Base-by-base conservation (phyloP, 2,113 vertebrate species). In the Oncorhynchus nerka region DNA sequence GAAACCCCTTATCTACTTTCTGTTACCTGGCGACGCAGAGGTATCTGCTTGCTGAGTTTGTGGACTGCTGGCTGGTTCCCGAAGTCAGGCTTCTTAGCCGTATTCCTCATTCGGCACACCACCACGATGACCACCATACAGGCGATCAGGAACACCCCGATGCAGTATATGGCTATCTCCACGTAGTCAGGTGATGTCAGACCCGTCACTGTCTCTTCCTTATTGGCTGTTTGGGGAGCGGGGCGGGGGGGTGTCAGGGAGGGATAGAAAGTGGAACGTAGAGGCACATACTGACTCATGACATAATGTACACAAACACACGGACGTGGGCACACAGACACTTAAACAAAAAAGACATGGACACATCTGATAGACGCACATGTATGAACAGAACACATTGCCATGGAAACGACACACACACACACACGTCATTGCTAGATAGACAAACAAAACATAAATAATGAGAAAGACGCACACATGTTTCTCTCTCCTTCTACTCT, bases 1-100 rank as follows among this genome's bases (percentile, higher is more conserved):
- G 81, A 87, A 96, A 98, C 98, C 98, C 98, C 98, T 97, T 98
- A 99, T 99, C 97, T 99, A 99, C 98, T 99, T 99, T 99, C 98
- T 98, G 98, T 99, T 98, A 99, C 98, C 98, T 99, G 98, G 95
- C 97, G 97, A 85, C 97, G 95, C 90, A 99, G 94, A 22, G 98
- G 98, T 81, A 99, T 97, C 91, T 98, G 94, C 89, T 99, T 99
- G 89, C 95, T 98, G 71, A 99, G 94, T 87, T 99, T 99, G 88
- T 99, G 97, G 34, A 99, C 98, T 0, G 97, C 94, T 0, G 97
- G 98, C 77, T 97, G 97, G 87, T 95, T 94, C 67, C 95, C 94
- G 79, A 99, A 98, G 84, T 98, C 95, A 0, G 97, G 95, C 87
- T 99, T 99, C 94, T 99, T 99, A 76, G 95, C 91, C 0, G 95